A percentile compares a stretch with the other conserved stretches of the same genome.
Evolutionary conservation across 2,888 invertebrate genomes (phyloP).

Genomic region (Cheilosia scutellata): DNA sequence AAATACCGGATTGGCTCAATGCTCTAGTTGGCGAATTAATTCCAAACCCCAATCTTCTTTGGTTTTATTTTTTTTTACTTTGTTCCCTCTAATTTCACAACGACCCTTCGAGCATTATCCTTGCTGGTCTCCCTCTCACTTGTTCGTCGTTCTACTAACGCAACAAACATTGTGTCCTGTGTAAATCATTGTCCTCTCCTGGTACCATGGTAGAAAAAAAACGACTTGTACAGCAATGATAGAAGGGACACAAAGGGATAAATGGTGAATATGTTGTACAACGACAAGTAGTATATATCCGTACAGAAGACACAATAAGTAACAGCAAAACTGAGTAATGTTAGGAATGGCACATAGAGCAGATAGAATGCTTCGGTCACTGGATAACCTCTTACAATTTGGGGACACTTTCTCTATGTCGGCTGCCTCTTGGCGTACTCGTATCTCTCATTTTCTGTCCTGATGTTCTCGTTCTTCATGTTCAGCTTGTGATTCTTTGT

Average conservation of each 20-base stretch:
- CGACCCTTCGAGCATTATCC: slow-evolving; percentile 13
- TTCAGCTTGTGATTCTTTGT: slow-evolving; percentile 15
- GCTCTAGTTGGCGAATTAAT: slow-evolving; percentile 50
- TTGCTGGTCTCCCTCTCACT: not conserved
- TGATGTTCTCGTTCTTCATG: not conserved
- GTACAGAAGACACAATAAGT: slow-evolving; percentile 17
- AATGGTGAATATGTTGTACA: slow-evolving; percentile 8
- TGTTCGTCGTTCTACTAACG: slow-evolving; percentile 19
- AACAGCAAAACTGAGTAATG: slow-evolving; percentile 43
- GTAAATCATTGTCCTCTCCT: slow-evolving; percentile 39
- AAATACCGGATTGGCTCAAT: slow-evolving; percentile 39
- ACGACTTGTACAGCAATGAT: slow-evolving; percentile 16
- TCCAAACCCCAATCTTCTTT: slow-evolving; percentile 45
- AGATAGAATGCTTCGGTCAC: slow-evolving; percentile 32
- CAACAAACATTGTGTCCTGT: slow-evolving; percentile 23
- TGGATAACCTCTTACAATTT: slow-evolving; percentile 26
- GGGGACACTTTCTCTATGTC: slow-evolving; percentile 25
- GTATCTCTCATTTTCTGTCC: slow-evolving; percentile 18
- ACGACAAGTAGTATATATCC: slow-evolving; percentile 17
- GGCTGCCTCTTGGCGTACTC: slow-evolving; percentile 8
- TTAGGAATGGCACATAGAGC: slow-evolving; percentile 31
- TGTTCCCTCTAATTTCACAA: slow-evolving; percentile 38
- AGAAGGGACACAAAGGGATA: slow-evolving; percentile 18
- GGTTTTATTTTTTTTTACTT: slow-evolving; percentile 18
- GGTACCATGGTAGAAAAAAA: slow-evolving; percentile 32